Evolutionary conservation across 2,888 invertebrate species (phyloP), one percentile per base, ranked within the genome.

Genomic region (Acanthosoma haemorrhoidale): DNA sequence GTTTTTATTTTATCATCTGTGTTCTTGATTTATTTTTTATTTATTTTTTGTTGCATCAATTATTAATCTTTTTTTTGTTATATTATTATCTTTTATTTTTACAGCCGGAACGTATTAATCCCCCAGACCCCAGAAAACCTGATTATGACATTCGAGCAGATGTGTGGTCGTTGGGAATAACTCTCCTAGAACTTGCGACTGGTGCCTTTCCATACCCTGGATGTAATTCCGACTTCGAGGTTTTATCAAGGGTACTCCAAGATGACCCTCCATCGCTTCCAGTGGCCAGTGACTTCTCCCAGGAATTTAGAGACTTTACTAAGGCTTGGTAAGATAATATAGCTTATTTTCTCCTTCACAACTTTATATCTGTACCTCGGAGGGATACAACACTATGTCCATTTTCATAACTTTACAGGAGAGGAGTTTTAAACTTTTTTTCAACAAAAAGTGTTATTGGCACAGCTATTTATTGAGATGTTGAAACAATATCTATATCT

Each of bases 141-240:
- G 94, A 96, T 82, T 99, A 99, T 81, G 99, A 99, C 82, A 96
- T 99, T 79, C 87, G 99, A 76, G 98, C 99, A 18, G 99, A 99
- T 83, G 98, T 99, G 63, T 99, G 99, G 99, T 96, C 96, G 75
- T 84, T 99, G 75, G 99, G 99, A 76, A 96, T 95, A 77, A 94
- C 94, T 70, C 84, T 95, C 71, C 94, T 99, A 67, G 99, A 99
- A 84, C 84, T 99, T 78, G 99, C 98, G 57, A 96, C 96, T n/a
- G 97, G 96, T 68, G 89, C 90, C 75, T 97, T 96, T 80, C 98
- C 98, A 0, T 94, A 94, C 81, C 86, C 88, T 80, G 92, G 95
- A 82, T 97, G 97, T 81, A 91, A 91, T 82, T 96, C 94, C 77
- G 98, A 98, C 83, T 99, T 99, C 83, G 98, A 98, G 84, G 95